Conservation (phyloP, 1,140 invertebrate species). For the Euschistus heros region DNA sequence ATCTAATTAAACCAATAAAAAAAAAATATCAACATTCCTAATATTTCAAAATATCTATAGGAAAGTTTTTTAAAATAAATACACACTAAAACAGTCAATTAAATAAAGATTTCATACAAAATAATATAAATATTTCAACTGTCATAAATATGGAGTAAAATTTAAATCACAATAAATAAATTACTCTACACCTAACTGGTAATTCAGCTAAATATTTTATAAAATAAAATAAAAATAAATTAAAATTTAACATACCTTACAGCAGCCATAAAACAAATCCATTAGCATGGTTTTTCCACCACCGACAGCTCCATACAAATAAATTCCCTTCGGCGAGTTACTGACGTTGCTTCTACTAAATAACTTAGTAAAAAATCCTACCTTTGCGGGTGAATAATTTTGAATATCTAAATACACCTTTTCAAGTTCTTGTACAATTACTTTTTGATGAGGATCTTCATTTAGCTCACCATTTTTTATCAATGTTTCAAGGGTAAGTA, state of each 20-base stretch:
- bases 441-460: slow-evolving; percentile 57
- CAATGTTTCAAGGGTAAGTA: neutral
- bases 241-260: slow-evolving; percentile 41
- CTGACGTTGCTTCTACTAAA: slow-evolving; percentile 36
- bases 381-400: slow-evolving; percentile 45
- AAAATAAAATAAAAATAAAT: slow-evolving; percentile 8
- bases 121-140: too few relatives aligned
- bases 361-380: slow-evolving; percentile 37
- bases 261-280: slow-evolving; percentile 89
- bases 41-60: too few relatives aligned
- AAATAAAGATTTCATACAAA: too few relatives aligned
- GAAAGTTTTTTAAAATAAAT: too few relatives aligned
- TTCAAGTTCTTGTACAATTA: slow-evolving; percentile 56
- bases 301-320: slow-evolving; percentile 77
- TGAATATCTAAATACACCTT: slow-evolving; percentile 53
- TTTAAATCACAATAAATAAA: too few relatives aligned
- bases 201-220: neutral
- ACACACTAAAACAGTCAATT: too few relatives aligned
- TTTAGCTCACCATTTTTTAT: slow-evolving; percentile 42
- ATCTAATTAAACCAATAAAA: slow-evolving; percentile 40
- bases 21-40: too few relatives aligned
- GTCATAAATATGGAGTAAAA: too few relatives aligned
- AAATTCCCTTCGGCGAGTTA: slow-evolving; percentile 60
- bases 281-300: slow-evolving; percentile 98
- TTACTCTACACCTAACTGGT: neutral